These are phyloP conservation scores for Carcina quercana DNA, from an alignment of 2,888 invertebrate genomes.

Conservation along the genomic window DNA sequence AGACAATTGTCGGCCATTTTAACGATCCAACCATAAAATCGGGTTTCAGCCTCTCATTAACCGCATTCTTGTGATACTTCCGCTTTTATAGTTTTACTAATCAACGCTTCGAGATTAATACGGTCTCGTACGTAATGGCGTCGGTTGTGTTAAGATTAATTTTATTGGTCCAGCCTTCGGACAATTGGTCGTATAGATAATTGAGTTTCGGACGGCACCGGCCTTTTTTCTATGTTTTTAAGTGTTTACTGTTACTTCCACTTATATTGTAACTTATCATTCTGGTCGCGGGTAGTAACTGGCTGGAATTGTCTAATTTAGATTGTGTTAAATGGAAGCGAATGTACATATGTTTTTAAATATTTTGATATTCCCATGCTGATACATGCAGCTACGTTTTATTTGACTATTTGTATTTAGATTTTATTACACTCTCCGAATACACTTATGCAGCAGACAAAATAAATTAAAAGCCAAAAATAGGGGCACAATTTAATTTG, in stretches of 20 bases:
- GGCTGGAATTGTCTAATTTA: constrained; percentile 38
- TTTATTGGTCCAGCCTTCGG: constrained; percentile 59
- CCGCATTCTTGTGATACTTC: constrained; percentile 73
- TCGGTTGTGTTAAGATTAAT: constrained; percentile 62
- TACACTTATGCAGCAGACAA: no score
- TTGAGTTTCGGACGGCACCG: constrained; percentile 57
- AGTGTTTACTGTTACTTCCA: constrained; percentile 51
- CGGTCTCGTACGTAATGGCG: constrained; percentile 63
- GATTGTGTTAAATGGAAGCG: constrained; percentile 33
- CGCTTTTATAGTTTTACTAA: constrained; percentile 74
- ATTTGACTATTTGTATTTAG: no score
- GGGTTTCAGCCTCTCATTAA: constrained; percentile 68
- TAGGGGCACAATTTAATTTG: no score
- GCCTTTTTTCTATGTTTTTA: constrained; percentile 39
- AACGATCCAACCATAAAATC: constrained; percentile 68
- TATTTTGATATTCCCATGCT: no score
- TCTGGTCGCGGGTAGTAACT: constrained; percentile 26
- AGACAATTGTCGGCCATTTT: constrained; percentile 72
- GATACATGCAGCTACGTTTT: no score
- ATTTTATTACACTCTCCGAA: no score
- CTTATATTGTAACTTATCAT: constrained; percentile 38
- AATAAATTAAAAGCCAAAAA: no score
- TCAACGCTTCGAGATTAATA: constrained; percentile 71
- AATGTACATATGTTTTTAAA: constrained; percentile 15
- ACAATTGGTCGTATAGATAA: constrained; percentile 72